phyloP scores from a whole-genome alignment of 1,140 invertebrate genomes.

The Radopholus similis region DNA sequence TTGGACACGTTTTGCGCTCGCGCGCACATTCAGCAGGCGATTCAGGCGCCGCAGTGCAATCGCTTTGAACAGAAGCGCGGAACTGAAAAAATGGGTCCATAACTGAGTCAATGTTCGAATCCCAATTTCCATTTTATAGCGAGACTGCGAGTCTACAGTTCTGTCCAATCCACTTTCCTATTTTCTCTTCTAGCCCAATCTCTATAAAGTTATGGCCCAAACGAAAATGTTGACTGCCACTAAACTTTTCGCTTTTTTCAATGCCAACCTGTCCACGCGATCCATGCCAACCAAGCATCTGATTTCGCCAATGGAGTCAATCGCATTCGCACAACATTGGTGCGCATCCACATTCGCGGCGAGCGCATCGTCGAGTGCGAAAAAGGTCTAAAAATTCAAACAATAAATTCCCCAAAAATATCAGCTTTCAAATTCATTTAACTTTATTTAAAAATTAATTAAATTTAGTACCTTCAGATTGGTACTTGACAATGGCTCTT shows the following conservation, averaged over 20 bases:
- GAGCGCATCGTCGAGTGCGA: constrained; percentile 3
- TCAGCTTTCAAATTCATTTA: neutral
- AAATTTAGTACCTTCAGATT: neutral
- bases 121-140: too few species aligned
- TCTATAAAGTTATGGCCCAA: too few species aligned
- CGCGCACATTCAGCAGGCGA: constrained; percentile 22
- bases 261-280: too few species aligned
- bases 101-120: too few species aligned
- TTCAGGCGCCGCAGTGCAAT: constrained; percentile 19
- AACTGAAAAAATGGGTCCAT: neutral
- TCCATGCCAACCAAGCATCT: neutral
- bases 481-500: neutral
- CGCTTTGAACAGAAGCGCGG: constrained; percentile 23
- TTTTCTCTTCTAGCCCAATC: too few species aligned
- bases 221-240: too few species aligned
- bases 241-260: too few species aligned
- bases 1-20: neutral
- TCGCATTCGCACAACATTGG: neutral
- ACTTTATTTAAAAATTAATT: neutral
- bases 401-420: too few species aligned
- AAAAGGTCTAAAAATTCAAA: constrained; percentile 14
- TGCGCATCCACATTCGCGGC: neutral
- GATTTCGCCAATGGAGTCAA: neutral
- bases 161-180: too few species aligned
- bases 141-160: too few species aligned